A percentile compares a stretch with the other conserved stretches of the same genome.
These are phyloP conservation scores for Thryonomys swinderianus DNA, from an alignment of 2,113 vertebrate genomes.

Conservation along the genomic window DNA sequence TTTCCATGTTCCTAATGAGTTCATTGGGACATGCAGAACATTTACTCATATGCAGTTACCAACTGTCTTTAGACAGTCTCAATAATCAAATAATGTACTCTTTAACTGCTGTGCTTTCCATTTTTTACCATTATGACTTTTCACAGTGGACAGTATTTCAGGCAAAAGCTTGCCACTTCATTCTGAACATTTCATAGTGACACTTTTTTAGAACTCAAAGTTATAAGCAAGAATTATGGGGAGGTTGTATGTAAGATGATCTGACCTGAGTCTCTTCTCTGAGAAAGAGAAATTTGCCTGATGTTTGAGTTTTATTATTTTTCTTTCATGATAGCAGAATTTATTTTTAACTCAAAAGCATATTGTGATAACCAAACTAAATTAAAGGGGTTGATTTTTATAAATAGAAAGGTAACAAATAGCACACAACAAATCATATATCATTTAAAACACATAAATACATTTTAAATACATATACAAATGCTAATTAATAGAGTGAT, in stretches of 20 bases:
- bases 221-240: not conserved
- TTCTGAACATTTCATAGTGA: not conserved
- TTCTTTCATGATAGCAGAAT: not conserved
- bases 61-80: not conserved
- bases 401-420: not conserved
- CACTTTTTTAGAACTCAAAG: not conserved
- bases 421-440: not conserved
- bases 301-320: not conserved
- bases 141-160: not conserved
- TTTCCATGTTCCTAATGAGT: not conserved
- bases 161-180: not conserved
- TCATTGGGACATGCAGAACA: not conserved
- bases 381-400: not conserved
- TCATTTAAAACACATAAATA: not conserved
- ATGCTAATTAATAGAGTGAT: not conserved
- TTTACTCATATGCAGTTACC: not conserved
- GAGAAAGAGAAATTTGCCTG: not conserved
- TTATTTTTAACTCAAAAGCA: constrained; percentile 11
- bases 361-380: not conserved
- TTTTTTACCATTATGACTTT: not conserved
- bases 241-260: not conserved
- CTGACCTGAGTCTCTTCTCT: not conserved
- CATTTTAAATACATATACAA: not conserved
- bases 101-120: not conserved
- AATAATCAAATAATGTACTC: not conserved